phyloP scores from a whole-genome alignment of 2,888 invertebrate genomes.

The Nematopogon swammerdamellus region DNA sequence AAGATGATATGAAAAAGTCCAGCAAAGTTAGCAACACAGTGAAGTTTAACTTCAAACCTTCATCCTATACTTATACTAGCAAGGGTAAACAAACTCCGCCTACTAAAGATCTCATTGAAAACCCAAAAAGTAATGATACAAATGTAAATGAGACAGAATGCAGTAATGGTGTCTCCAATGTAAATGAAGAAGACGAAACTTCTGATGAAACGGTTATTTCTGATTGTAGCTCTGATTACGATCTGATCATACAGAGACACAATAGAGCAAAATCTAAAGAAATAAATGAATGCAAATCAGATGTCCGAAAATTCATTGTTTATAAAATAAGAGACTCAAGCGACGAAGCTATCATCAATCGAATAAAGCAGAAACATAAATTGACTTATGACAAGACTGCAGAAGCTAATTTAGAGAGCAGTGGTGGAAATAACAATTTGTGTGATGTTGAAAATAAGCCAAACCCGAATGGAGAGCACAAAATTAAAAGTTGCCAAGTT shows the following conservation, averaged over 20 bases:
- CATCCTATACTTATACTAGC: conserved; percentile 36
- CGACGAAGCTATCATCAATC: conserved; percentile 19
- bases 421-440: too few relatives aligned
- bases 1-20: conserved; percentile 20
- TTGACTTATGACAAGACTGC: background rate
- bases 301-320: conserved; percentile 40
- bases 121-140: conserved; percentile 18
- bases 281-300: conserved; percentile 20
- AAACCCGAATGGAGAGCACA: too few relatives aligned
- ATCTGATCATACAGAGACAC: conserved; percentile 15
- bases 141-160: background rate
- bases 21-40: conserved; percentile 28
- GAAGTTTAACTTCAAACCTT: background rate
- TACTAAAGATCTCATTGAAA: conserved; percentile 23
- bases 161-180: conserved; percentile 11
- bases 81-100: conserved; percentile 46
- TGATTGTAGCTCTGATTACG: conserved; percentile 27
- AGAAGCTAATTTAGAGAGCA: too few relatives aligned
- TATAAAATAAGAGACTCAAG: conserved; percentile 38
- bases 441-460: too few relatives aligned
- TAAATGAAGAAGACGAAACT: conserved; percentile 19
- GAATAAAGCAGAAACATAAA: conserved; percentile 12
- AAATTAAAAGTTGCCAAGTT: too few relatives aligned
- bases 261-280: conserved; percentile 9
- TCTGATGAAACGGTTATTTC: conserved; percentile 21